These are phyloP conservation scores for Chloroceryle inda DNA, from an alignment of 2,797 vertebrate species.

Conservation along the genomic window DNA sequence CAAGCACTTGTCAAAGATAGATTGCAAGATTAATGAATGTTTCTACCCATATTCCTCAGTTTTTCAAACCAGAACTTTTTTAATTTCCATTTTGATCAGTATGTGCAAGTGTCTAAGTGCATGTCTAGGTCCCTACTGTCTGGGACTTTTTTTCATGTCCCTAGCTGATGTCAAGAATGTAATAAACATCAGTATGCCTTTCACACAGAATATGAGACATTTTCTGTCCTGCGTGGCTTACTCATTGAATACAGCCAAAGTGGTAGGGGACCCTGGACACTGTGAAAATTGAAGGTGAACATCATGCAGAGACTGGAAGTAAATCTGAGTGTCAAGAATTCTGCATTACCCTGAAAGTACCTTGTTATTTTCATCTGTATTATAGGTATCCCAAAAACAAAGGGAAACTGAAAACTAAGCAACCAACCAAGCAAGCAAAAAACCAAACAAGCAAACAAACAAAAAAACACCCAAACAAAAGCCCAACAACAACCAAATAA, in stretches of 20 bases:
- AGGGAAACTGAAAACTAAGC: no score
- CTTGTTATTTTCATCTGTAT: not conserved
- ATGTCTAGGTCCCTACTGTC: not conserved
- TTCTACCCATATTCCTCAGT: not conserved
- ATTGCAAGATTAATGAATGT: not conserved
- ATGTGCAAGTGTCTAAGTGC: not conserved
- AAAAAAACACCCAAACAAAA: no score
- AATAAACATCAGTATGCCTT: not conserved
- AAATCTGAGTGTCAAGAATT: not conserved
- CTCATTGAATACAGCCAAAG: not conserved
- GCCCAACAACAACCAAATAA: rapidly evolving
- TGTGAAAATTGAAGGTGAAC: not conserved
- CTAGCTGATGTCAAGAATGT: not conserved
- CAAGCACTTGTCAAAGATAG: not conserved
- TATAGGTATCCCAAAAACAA: not conserved
- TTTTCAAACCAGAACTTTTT: slow-evolving; percentile 16
- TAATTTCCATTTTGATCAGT: slow-evolving; percentile 38
- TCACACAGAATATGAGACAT: not conserved
- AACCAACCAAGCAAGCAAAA: no score
- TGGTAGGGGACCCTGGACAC: not conserved
- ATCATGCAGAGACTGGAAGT: not conserved
- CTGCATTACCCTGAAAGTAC: not conserved
- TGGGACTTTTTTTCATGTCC: not conserved
- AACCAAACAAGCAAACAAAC: no score
- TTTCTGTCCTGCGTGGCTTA: not conserved